Base-by-base conservation (phyloP, 2,113 vertebrate species). In the Mirounga angustirostris region DNA sequence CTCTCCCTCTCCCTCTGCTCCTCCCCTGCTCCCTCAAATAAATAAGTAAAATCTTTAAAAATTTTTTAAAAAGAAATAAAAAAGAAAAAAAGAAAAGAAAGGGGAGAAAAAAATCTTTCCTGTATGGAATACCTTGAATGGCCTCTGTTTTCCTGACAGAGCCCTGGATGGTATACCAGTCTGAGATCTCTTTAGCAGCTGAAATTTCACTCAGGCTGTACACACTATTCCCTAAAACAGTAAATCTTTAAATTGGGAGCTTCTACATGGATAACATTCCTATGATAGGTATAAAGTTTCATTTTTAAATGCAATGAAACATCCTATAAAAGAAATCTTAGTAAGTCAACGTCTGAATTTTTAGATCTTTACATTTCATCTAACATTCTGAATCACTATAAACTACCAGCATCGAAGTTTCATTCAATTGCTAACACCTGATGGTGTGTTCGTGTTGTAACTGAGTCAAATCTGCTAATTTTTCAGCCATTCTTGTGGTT, bases 401-500 rank as follows among this genome's bases (percentile, higher is more conserved):
- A 43, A 58, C 14, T 4, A 43, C 2, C 16, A 36, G 54, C 24
- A 43, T 56, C 36, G 54, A 89, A 74, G 50, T 92, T 96, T 36
- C 5, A 19, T 87, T 94, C 30, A 61, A 24, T 19, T 40, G 22
- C 28, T 58, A 76, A 94, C 79, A 79, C 26, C 63, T 46, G 80
- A 52, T 6, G 59, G 24, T 7, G 13, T 26, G 24, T 54, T 56
- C 58, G 14, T 7, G 36, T 0, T 71, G 21, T 36, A 54, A 79
- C 24, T 67, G 54, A 52, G 85, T 50, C n/a, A 71, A 97, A 90
- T 84, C 61, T 81, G 14, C 69, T 89, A 24, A 78, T 6, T 92
- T 96, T 91, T n/a, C 59, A 96, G 80, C 61, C 65, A 65, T 89
- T 89, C 78, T 95, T 94, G 69, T 46, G 24, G 71, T 61, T 96